Conservation (phyloP, 1,140 invertebrate species). For the Dendrolimus punctatus region DNA sequence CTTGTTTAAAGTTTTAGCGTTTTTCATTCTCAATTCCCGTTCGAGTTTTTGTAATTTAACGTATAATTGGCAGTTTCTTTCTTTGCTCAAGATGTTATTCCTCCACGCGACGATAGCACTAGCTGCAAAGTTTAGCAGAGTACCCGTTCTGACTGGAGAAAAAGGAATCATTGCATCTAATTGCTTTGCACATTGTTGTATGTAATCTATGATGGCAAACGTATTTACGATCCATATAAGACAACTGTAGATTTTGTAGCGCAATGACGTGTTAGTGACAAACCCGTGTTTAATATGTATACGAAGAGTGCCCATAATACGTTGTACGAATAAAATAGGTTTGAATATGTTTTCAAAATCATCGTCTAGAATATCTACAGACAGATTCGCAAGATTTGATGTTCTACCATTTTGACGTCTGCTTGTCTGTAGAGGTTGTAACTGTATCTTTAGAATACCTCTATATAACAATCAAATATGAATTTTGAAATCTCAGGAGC, state of each 20-base stretch:
- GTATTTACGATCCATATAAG: slow-evolving; percentile 13
- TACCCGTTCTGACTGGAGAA: slow-evolving; percentile 8
- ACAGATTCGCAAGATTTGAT: slow-evolving; percentile 24
- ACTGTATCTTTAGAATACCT: no score
- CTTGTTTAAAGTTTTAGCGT: slow-evolving; percentile 12
- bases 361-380: slow-evolving; percentile 30
- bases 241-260: slow-evolving; percentile 16
- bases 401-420: not conserved
- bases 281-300: slow-evolving; percentile 29
- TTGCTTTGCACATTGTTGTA: slow-evolving; percentile 6
- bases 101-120: slow-evolving; percentile 9
- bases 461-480: no score
- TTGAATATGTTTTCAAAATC: slow-evolving; percentile 31
- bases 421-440: no score
- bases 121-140: slow-evolving; percentile 9
- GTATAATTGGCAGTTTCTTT: slow-evolving; percentile 25
- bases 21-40: slow-evolving; percentile 20
- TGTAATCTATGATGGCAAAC: not conserved
- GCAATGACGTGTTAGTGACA: slow-evolving; percentile 17
- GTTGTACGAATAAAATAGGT: slow-evolving; percentile 21
- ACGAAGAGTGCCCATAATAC: slow-evolving; percentile 18
- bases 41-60: slow-evolving; percentile 42
- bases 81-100: slow-evolving; percentile 17
- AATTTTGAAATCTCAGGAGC: no score
- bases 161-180: slow-evolving; percentile 4